phyloP scores from a whole-genome alignment of 2,797 vertebrate species.

The Leptatherina wallacei region DNA sequence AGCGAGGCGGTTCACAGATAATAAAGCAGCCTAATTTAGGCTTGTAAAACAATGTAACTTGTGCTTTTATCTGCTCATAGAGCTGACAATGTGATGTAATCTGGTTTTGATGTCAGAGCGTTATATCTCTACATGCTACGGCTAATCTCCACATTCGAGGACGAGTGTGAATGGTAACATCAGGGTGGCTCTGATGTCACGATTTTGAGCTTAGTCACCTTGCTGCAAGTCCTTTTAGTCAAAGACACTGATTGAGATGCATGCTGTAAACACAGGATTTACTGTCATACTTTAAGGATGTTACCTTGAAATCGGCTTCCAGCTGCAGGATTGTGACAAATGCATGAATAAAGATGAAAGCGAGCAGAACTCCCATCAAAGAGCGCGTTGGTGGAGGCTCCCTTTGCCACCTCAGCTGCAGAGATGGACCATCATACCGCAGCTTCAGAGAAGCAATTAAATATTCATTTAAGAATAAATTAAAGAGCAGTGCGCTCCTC shows the following conservation, averaged over 20 bases:
- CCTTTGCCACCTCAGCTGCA: slow-evolving; percentile 34
- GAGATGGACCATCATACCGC: slow-evolving; percentile 25
- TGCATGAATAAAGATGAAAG: slow-evolving; percentile 53
- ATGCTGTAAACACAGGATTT: background rate
- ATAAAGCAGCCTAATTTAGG: slow-evolving; percentile 56
- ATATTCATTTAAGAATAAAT: slow-evolving; percentile 62
- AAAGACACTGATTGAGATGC: slow-evolving; percentile 29
- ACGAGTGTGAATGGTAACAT: background rate
- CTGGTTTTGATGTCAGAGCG: slow-evolving; percentile 44
- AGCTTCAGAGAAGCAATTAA: slow-evolving; percentile 33
- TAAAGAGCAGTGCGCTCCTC: slow-evolving; percentile 10
- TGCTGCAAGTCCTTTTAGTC: background rate
- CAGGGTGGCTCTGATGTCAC: slow-evolving; percentile 5
- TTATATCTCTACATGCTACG: background rate
- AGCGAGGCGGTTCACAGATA: slow-evolving; percentile 38
- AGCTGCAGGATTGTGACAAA: slow-evolving; percentile 35
- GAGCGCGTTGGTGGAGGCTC: slow-evolving; percentile 25
- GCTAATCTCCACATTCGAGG: background rate
- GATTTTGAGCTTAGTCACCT: background rate
- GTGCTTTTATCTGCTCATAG: slow-evolving; percentile 48
- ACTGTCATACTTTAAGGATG: slow-evolving; percentile 9
- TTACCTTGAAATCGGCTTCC: slow-evolving; percentile 13
- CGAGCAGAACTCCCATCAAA: slow-evolving; percentile 38
- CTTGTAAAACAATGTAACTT: slow-evolving; percentile 23
- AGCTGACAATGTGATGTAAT: slow-evolving; percentile 41